Evolutionary conservation across 2,113 vertebrate genomes (phyloP).

Genomic region (Pseudopodoces humilis): DNA sequence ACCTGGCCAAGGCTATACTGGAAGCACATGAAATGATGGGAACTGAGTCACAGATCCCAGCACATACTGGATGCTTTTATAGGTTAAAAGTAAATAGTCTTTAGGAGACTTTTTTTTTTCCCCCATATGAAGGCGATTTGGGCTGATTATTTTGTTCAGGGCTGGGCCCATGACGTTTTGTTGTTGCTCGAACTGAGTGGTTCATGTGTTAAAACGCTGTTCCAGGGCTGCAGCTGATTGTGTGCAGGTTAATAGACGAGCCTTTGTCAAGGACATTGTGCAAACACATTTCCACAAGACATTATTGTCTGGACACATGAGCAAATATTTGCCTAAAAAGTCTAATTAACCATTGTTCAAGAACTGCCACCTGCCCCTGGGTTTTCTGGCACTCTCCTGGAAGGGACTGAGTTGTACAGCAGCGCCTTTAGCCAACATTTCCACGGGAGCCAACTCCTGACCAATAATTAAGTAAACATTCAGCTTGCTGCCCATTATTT

Average conservation of each 20-base stretch:
- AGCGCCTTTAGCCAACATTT: constrained; percentile 9
- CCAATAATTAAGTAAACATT: constrained; percentile 48
- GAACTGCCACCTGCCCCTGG: constrained; percentile 37
- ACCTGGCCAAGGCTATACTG: background rate
- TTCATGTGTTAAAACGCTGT: background rate
- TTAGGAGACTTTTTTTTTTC: background rate
- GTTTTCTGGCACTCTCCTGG: constrained; percentile 4
- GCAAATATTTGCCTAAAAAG: constrained; percentile 44
- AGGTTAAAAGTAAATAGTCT: background rate
- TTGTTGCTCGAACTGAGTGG: background rate
- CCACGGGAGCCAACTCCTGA: background rate
- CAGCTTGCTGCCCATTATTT: background rate
- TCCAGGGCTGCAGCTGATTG: background rate
- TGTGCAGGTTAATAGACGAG: background rate
- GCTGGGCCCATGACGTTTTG: background rate
- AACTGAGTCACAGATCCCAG: background rate
- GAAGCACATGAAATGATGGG: background rate
- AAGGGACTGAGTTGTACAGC: background rate
- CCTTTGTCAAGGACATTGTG: constrained; percentile 44
- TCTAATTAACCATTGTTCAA: constrained; percentile 35
- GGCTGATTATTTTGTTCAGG: background rate
- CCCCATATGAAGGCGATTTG: background rate
- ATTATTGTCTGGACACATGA: constrained; percentile 36
- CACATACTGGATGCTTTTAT: background rate
- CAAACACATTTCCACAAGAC: constrained; percentile 59